These are phyloP conservation scores for Adelosebastes latens DNA, from an alignment of 2,797 vertebrate species.

Conservation along the genomic window DNA sequence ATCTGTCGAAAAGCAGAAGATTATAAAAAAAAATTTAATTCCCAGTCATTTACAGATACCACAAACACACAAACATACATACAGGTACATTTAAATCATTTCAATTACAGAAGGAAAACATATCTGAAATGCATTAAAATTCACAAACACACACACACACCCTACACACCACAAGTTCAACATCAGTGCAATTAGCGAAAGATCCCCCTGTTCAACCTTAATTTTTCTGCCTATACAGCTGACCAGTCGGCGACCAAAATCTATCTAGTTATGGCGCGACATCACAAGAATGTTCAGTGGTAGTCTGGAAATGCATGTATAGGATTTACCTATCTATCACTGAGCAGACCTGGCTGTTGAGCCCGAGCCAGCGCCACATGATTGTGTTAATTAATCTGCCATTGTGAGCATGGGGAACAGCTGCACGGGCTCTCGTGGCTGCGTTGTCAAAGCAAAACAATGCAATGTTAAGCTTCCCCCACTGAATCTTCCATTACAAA, in stretches of 20 bases:
- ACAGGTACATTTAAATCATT: neutral
- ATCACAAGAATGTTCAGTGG: slow-evolving; percentile 88
- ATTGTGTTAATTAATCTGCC: slow-evolving; percentile 99
- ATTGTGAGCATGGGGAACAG: slow-evolving; percentile 99
- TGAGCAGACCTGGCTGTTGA: slow-evolving; percentile 99
- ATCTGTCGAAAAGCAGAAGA: neutral
- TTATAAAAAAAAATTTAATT: neutral
- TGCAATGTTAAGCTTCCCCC: slow-evolving; percentile 96
- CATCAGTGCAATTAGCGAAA: slow-evolving; percentile 85
- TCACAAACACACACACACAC: neutral
- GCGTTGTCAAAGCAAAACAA: slow-evolving; percentile 99
- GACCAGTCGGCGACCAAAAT: slow-evolving; percentile 90
- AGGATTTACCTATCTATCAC: slow-evolving; percentile 99
- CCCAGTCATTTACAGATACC: neutral
- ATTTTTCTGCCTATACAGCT: slow-evolving; percentile 76
- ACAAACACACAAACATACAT: neutral
- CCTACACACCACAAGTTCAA: slow-evolving; percentile 47
- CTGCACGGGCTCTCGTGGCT: slow-evolving; percentile 96
- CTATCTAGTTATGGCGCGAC: slow-evolving; percentile 88
- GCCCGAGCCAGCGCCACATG: slow-evolving; percentile 97
- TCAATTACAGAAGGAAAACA: neutral
- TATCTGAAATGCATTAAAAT: neutral
- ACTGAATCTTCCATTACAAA: slow-evolving; percentile 99
- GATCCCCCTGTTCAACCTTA: slow-evolving; percentile 64
- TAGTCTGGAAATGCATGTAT: slow-evolving; percentile 93